Percentiles rank a stretch among this genome's conserved stretches.
Conservation (phyloP, 2,113 vertebrate species). For the Lipotes vexillifer region DNA sequence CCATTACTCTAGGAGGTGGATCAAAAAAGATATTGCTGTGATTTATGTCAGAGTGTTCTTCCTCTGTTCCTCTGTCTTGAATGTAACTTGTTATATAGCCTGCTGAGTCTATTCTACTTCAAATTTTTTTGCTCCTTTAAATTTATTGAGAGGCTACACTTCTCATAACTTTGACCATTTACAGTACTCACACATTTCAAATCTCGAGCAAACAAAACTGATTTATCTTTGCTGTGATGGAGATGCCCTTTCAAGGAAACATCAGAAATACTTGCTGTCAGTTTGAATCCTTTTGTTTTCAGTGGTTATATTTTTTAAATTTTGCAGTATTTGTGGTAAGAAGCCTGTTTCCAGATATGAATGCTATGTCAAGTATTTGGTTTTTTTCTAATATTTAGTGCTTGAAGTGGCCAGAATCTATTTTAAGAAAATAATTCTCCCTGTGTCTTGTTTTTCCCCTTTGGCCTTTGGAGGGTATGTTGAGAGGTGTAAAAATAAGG, state of each 20-base stretch:
- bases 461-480: not conserved
- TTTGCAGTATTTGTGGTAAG: not conserved
- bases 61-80: not conserved
- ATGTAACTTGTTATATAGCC: not conserved
- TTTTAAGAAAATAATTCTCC: slow-evolving; percentile 61
- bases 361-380: slow-evolving; percentile 44
- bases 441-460: not conserved
- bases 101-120: not conserved
- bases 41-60: too few species aligned
- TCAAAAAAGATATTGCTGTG: too few species aligned
- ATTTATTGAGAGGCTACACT: not conserved
- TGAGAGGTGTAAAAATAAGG: not conserved
- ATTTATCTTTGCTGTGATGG: slow-evolving; percentile 51
- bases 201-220: slow-evolving; percentile 37
- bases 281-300: slow-evolving; percentile 1
- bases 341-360: slow-evolving; percentile 7
- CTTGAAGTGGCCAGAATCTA: slow-evolving; percentile 65
- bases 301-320: slow-evolving; percentile 3
- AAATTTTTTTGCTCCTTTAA: not conserved
- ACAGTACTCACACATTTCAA: slow-evolving; percentile 16
- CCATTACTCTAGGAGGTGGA: too few species aligned
- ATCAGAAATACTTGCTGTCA: slow-evolving; percentile 23
- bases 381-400: slow-evolving; percentile 58
- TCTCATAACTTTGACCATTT: slow-evolving; percentile 33
- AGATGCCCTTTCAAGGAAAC: slow-evolving; percentile 40